Conservation (phyloP, 2,888 invertebrate species). For the Parasteatoda lunata region DNA sequence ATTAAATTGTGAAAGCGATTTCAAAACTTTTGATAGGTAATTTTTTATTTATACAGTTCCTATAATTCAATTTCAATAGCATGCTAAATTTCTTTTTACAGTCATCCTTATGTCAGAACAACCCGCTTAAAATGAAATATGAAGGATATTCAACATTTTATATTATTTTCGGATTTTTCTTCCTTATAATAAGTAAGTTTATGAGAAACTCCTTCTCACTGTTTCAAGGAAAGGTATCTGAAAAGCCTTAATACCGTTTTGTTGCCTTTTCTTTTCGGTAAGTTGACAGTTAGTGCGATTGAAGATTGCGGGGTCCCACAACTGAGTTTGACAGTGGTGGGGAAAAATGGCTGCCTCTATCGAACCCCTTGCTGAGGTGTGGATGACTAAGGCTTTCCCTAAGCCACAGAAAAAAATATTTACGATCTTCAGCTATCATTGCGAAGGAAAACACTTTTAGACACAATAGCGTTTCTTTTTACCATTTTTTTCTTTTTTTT, state of each 20-base stretch:
- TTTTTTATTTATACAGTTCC: too few relatives aligned
- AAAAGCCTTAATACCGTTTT: constrained; percentile 21
- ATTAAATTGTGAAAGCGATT: too few relatives aligned
- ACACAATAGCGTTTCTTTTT: constrained; percentile 22
- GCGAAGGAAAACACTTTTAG: constrained; percentile 24
- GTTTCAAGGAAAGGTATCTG: constrained; percentile 15
- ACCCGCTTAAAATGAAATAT: constrained; percentile 5
- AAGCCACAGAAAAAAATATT: constrained; percentile 36
- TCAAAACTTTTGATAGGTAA: too few relatives aligned
- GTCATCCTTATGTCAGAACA: neutral
- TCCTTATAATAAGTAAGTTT: constrained; percentile 24
- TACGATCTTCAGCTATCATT: constrained; percentile 26
- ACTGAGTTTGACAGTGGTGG: constrained; percentile 46
- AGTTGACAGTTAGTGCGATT: constrained; percentile 39
- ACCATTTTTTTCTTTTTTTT: neutral
- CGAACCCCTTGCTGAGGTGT: constrained; percentile 14
- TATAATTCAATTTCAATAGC: too few relatives aligned
- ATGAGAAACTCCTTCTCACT: constrained; percentile 29
- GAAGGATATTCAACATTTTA: neutral
- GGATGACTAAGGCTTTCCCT: constrained; percentile 18
- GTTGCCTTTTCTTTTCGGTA: constrained; percentile 23
- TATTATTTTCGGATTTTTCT: constrained; percentile 1
- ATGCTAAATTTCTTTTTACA: neutral
- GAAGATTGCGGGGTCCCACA: constrained; percentile 19
- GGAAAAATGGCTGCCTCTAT: constrained; percentile 38